These are phyloP conservation scores for Vultur gryphus DNA, from an alignment of 2,797 vertebrate genomes.

Conservation along the genomic window DNA sequence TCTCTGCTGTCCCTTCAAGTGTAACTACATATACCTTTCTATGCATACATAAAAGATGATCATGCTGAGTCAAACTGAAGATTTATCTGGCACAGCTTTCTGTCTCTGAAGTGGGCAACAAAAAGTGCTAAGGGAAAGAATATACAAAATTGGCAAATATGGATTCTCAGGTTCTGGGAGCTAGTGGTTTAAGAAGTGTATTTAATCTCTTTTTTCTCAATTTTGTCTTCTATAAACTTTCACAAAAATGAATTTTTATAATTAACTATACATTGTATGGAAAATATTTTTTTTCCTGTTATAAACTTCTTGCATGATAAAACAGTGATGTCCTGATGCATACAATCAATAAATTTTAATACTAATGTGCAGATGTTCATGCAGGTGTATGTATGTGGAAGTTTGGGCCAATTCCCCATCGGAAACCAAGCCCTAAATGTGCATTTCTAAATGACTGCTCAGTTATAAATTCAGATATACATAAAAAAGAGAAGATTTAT, in stretches of 20 bases:
- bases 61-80: neutral
- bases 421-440: neutral
- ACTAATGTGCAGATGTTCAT: neutral
- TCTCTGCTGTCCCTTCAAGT: neutral
- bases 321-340: neutral
- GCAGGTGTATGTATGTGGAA: neutral
- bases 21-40: neutral
- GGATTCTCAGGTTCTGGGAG: neutral
- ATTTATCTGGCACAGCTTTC: neutral
- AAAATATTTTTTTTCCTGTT: neutral
- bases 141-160: neutral
- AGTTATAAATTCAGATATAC: conserved; percentile 10
- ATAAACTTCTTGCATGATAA: neutral
- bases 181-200: neutral
- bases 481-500: conserved; percentile 4
- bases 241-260: neutral
- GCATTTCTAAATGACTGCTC: neutral
- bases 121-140: neutral
- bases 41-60: neutral
- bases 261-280: neutral
- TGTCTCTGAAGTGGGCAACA: neutral
- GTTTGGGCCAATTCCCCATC: neutral
- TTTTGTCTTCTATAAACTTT: neutral
- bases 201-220: neutral
- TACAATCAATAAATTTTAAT: neutral